phyloP scores from a whole-genome alignment of 2,797 vertebrate species.

The Acanthurus lineatus region DNA sequence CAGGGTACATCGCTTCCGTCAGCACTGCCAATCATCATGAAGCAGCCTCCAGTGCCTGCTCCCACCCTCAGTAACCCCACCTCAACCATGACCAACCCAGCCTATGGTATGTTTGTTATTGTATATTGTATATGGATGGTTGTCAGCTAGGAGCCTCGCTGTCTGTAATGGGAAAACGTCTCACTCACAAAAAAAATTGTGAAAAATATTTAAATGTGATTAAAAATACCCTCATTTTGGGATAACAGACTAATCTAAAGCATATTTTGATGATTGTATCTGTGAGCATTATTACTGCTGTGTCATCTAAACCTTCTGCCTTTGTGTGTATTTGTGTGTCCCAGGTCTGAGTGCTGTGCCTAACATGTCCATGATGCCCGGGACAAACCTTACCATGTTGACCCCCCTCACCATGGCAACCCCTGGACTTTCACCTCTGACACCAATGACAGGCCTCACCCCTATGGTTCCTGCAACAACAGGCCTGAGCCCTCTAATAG shows the following conservation, averaged over 20 bases:
- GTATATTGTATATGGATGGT: not conserved
- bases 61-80: constrained; percentile 60
- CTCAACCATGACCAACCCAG: constrained; percentile 85
- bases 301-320: not conserved
- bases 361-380: constrained; percentile 90
- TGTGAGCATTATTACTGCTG: not conserved
- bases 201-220: not conserved
- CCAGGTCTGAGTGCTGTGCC: constrained; percentile 93
- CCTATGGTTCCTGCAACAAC: constrained; percentile 68
- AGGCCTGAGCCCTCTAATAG: constrained; percentile 78
- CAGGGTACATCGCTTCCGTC: constrained; percentile 92
- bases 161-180: not conserved
- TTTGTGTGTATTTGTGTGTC: constrained; percentile 19
- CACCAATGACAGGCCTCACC: constrained; percentile 80
- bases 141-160: not conserved
- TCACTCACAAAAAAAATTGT: not conserved
- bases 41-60: constrained; percentile 89
- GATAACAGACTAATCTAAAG: not conserved
- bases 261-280: not conserved
- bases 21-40: constrained; percentile 93
- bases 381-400: constrained; percentile 81
- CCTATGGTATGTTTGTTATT: constrained; percentile 85
- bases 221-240: not conserved
- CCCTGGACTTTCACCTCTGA: constrained; percentile 83
- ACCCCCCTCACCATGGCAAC: constrained; percentile 84